Percentiles rank a stretch among this genome's conserved stretches.
These are phyloP conservation scores for Schizothorax lantsangensis DNA, from an alignment of 2,797 vertebrate genomes.

Conservation along the genomic window DNA sequence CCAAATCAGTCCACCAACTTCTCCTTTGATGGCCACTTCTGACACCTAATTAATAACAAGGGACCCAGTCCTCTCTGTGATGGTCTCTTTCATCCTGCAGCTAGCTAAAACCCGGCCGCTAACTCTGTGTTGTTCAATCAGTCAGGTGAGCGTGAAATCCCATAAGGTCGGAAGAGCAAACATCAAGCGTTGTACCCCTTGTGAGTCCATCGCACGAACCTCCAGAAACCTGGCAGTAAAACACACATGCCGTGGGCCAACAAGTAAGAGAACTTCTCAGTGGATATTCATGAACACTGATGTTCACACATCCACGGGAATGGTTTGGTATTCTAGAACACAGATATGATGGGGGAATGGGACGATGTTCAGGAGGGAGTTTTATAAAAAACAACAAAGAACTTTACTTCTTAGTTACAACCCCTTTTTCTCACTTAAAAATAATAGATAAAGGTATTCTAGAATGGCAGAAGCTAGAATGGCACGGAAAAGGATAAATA, in stretches of 20 bases:
- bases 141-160: conserved; percentile 34
- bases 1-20: conserved; percentile 39
- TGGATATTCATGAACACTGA: conserved; percentile 56
- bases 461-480: neutral
- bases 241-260: conserved; percentile 42
- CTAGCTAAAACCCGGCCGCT: neutral
- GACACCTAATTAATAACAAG: conserved; percentile 66
- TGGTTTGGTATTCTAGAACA: conserved; percentile 48
- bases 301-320: conserved; percentile 59
- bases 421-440: conserved; percentile 45
- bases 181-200: conserved; percentile 13
- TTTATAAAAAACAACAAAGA: conserved; percentile 16
- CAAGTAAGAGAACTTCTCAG: conserved; percentile 40
- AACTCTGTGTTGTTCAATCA: conserved; percentile 43
- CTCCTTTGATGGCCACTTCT: conserved; percentile 61
- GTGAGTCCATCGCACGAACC: neutral
- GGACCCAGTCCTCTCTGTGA: conserved; percentile 39
- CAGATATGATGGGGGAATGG: conserved; percentile 18
- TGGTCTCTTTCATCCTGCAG: conserved; percentile 28
- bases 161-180: conserved; percentile 34
- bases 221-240: conserved; percentile 46
- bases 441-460: neutral
- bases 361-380: neutral
- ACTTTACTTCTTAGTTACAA: conserved; percentile 56
- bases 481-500: neutral